Conservation (phyloP, 1,140 invertebrate species). For the Contarinia nasturtii region DNA sequence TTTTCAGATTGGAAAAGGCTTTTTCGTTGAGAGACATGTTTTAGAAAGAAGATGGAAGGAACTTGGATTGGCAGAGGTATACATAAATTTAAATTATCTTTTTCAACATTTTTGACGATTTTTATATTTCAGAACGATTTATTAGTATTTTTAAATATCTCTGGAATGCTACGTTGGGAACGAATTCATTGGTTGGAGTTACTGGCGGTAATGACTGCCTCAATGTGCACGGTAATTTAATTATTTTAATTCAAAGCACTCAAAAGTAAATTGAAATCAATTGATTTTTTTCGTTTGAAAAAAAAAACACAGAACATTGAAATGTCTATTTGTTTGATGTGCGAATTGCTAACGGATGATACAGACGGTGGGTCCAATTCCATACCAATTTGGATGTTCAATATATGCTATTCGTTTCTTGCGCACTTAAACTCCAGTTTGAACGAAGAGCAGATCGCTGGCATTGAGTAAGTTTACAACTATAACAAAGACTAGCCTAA, state of each 20-base stretch:
- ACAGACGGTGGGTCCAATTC: slow-evolving; percentile 58
- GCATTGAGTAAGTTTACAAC: too few relatives aligned
- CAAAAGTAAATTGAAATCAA: background rate
- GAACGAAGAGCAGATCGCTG: too few relatives aligned
- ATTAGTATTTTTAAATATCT: slow-evolving; percentile 4
- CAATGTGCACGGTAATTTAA: slow-evolving; percentile 4
- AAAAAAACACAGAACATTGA: slow-evolving; percentile 50
- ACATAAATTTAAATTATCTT: background rate
- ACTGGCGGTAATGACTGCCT: slow-evolving; percentile 5
- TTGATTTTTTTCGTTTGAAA: slow-evolving; percentile 6
- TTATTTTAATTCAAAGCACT: background rate
- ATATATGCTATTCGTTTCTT: slow-evolving; percentile 46
- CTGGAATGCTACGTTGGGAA: slow-evolving; percentile 5
- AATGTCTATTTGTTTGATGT: slow-evolving; percentile 60
- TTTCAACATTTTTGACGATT: background rate
- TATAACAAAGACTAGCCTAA: too few relatives aligned
- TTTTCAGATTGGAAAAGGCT: slow-evolving; percentile 26
- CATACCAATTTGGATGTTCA: slow-evolving; percentile 44
- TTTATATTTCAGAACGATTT: slow-evolving; percentile 2
- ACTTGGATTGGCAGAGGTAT: slow-evolving; percentile 24
- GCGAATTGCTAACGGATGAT: slow-evolving; percentile 62
- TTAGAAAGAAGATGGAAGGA: slow-evolving; percentile 41
- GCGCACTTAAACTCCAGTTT: slow-evolving; percentile 33
- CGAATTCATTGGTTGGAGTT: slow-evolving; percentile 6
- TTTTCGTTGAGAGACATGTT: slow-evolving; percentile 18